phyloP scores from a whole-genome alignment of 2,888 invertebrate genomes.

The Boloria selene region DNA sequence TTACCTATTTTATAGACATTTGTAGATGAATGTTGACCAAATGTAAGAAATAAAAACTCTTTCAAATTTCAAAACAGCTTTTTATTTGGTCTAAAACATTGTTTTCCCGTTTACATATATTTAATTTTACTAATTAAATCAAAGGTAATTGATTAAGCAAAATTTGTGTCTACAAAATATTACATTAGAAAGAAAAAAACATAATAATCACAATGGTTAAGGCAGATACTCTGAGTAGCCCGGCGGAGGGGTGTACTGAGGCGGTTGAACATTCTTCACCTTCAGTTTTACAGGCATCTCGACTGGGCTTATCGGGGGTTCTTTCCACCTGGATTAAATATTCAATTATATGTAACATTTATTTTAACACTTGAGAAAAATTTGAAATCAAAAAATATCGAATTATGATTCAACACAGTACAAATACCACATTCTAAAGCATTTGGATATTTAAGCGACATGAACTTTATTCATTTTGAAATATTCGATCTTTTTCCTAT shows the following conservation, averaged over 20 bases:
- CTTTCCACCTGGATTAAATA: slow-evolving; percentile 61
- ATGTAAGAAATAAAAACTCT: slow-evolving; percentile 47
- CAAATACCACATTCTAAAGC: too few species aligned
- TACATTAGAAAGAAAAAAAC: neutral
- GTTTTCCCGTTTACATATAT: slow-evolving; percentile 6
- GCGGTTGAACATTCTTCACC: slow-evolving; percentile 57
- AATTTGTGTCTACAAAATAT: neutral
- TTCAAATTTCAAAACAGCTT: slow-evolving; percentile 6
- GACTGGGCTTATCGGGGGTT: slow-evolving; percentile 56
- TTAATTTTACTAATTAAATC: neutral
- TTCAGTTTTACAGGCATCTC: slow-evolving; percentile 57
- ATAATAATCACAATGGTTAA: slow-evolving; percentile 36
- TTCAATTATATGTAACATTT: slow-evolving; percentile 23
- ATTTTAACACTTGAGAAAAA: too few species aligned
- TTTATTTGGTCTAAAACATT: slow-evolving; percentile 22
- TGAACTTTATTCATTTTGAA: too few species aligned
- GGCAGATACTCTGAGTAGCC: slow-evolving; percentile 69
- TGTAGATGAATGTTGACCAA: slow-evolving; percentile 65
- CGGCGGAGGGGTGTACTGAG: slow-evolving; percentile 72
- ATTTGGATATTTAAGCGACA: too few species aligned
- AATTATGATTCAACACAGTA: too few species aligned
- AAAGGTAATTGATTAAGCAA: neutral
- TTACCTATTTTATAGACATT: slow-evolving; percentile 52
- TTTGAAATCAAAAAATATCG: too few species aligned
- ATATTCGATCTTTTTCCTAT: too few species aligned